A percentile compares a stretch with the other conserved stretches of the same genome.
These are phyloP conservation scores for Tortrix viridana DNA, from an alignment of 2,888 invertebrate genomes.

Conservation along the genomic window DNA sequence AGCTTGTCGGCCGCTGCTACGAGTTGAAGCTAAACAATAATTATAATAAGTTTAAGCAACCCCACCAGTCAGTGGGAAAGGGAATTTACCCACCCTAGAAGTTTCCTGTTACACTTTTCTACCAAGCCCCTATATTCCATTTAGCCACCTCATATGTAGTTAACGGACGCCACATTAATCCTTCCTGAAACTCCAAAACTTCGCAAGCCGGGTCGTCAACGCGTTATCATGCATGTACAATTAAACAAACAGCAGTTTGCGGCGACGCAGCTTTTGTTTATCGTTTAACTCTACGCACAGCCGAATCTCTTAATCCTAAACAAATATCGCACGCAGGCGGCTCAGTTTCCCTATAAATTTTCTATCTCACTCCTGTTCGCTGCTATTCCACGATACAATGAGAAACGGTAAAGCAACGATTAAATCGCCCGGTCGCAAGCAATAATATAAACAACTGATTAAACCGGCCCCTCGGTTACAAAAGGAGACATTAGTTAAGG, in stretches of 20 bases:
- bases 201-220: slow-evolving; percentile 57
- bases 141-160: slow-evolving; percentile 50
- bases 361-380: slow-evolving; percentile 54
- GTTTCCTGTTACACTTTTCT: slow-evolving; percentile 33
- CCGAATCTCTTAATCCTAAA: slow-evolving; percentile 80
- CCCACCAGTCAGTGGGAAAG: slow-evolving; percentile 14
- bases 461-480: slow-evolving; percentile 74
- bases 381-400: slow-evolving; percentile 67
- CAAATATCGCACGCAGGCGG: slow-evolving; percentile 66
- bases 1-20: no score
- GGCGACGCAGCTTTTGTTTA: slow-evolving; percentile 75
- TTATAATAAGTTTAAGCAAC: slow-evolving; percentile 7
- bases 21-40: no score
- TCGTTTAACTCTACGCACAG: slow-evolving; percentile 69
- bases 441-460: slow-evolving; percentile 83
- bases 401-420: slow-evolving; percentile 78
- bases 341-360: slow-evolving; percentile 59
- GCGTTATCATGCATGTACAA: slow-evolving; percentile 77
- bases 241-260: slow-evolving; percentile 78
- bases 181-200: slow-evolving; percentile 55
- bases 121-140: slow-evolving; percentile 45
- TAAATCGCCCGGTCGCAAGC: slow-evolving; percentile 73
- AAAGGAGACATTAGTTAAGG: slow-evolving; percentile 82
- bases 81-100: slow-evolving; percentile 30
- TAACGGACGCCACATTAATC: slow-evolving; percentile 58